phyloP scores from a whole-genome alignment of 2,888 invertebrate genomes.

The Morpho deidamia region DNA sequence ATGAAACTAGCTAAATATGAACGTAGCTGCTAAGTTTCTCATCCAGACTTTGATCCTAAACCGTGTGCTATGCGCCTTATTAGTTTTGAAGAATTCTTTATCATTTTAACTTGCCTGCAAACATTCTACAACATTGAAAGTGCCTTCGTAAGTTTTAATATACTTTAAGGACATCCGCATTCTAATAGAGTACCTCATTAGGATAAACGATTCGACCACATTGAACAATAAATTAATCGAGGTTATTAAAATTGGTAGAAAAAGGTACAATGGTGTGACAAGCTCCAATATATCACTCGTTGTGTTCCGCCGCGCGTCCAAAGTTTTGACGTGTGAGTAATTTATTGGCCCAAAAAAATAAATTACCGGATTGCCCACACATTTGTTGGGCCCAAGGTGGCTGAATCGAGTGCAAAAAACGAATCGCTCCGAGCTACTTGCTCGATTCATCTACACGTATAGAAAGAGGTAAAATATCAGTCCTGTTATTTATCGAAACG shows the following conservation, averaged over 20 bases:
- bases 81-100: no score
- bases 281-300: constrained; percentile 70
- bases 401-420: constrained; percentile 75
- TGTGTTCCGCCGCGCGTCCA: constrained; percentile 49
- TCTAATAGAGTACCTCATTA: constrained; percentile 26
- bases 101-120: no score
- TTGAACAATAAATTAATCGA: constrained; percentile 60
- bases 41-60: no score
- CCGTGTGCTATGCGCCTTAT: no score
- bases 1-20: no score
- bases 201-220: constrained; percentile 45
- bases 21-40: no score
- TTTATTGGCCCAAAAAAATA: constrained; percentile 75
- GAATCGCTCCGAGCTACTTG: constrained; percentile 52
- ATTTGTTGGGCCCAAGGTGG: constrained; percentile 70
- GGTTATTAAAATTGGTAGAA: constrained; percentile 57
- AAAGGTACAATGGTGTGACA: constrained; percentile 65
- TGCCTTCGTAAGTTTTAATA: neutral
- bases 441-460: neutral
- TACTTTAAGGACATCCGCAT: constrained; percentile 3
- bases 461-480: neutral
- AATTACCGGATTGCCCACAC: constrained; percentile 75
- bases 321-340: constrained; percentile 76
- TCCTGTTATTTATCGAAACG: neutral
- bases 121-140: neutral